phyloP scores from a whole-genome alignment of 2,888 invertebrate genomes.

The Orthonevra nobilis region DNA sequence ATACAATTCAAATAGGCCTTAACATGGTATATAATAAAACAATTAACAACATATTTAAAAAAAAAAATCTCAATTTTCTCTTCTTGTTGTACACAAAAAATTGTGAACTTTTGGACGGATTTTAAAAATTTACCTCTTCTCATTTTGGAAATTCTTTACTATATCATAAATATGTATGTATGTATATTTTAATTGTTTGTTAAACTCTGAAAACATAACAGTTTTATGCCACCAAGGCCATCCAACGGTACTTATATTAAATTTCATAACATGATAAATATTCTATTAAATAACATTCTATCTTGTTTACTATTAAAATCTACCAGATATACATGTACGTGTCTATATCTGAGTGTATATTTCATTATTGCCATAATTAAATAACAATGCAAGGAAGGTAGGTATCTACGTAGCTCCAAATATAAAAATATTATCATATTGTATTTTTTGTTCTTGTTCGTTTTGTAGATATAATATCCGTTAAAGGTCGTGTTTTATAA shows the following conservation, averaged over 20 bases:
- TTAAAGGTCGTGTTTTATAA: slow-evolving; percentile 28
- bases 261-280: slow-evolving; percentile 70
- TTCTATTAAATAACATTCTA: slow-evolving; percentile 67
- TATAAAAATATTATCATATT: slow-evolving; percentile 74
- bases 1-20: slow-evolving; percentile 63
- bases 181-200: slow-evolving; percentile 67
- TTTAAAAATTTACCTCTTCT: slow-evolving; percentile 58
- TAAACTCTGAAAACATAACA: slow-evolving; percentile 79
- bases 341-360: slow-evolving; percentile 69
- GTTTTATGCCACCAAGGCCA: slow-evolving; percentile 75
- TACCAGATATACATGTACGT: slow-evolving; percentile 67
- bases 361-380: slow-evolving; percentile 70
- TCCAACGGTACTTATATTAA: slow-evolving; percentile 71
- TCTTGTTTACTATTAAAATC: slow-evolving; percentile 66
- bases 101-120: slow-evolving; percentile 72
- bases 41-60: slow-evolving; percentile 63
- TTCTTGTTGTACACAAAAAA: slow-evolving; percentile 64
- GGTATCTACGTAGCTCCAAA: slow-evolving; percentile 80
- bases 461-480: slow-evolving; percentile 64
- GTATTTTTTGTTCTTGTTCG: slow-evolving; percentile 60
- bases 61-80: slow-evolving; percentile 61
- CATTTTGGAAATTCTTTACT: slow-evolving; percentile 60
- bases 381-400: slow-evolving; percentile 75
- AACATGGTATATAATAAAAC: slow-evolving; percentile 49
- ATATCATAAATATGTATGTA: slow-evolving; percentile 34